Evolutionary conservation across 2,888 invertebrate species (phyloP).

Genomic region (Allygus modestus): DNA sequence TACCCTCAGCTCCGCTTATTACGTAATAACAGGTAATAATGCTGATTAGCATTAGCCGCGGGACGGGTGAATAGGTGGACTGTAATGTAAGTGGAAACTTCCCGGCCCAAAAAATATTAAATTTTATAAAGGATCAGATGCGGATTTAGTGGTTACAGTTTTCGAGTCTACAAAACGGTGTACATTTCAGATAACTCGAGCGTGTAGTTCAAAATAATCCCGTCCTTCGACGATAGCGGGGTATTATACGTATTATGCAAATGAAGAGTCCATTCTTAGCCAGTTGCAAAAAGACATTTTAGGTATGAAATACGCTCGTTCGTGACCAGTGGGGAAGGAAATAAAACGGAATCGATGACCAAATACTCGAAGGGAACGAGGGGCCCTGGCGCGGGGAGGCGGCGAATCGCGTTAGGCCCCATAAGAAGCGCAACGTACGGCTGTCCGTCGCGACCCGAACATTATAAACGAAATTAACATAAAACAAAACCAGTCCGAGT

Average conservation of each 20-base stretch:
- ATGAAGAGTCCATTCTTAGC: not conserved
- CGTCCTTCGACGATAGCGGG: too few relatives aligned
- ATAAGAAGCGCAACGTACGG: slow-evolving; percentile 37
- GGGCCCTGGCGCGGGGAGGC: not conserved
- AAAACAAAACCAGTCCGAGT: slow-evolving; percentile 56
- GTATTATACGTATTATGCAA: not conserved
- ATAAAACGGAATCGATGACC: slow-evolving; percentile 51
- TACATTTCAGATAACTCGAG: too few relatives aligned
- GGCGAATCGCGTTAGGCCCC: slow-evolving; percentile 2
- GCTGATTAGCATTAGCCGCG: too few relatives aligned
- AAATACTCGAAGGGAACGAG: slow-evolving; percentile 28
- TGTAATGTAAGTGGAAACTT: too few relatives aligned
- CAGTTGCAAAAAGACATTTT: not conserved
- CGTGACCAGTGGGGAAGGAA: slow-evolving; percentile 8
- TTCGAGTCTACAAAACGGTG: too few relatives aligned
- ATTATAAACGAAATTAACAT: slow-evolving; percentile 56
- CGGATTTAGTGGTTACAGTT: too few relatives aligned
- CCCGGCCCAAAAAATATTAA: too few relatives aligned
- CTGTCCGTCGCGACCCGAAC: slow-evolving; percentile 35
- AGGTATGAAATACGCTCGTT: slow-evolving; percentile 26
- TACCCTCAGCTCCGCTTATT: too few relatives aligned
- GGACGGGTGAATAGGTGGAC: too few relatives aligned
- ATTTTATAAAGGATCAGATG: too few relatives aligned
- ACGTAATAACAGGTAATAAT: too few relatives aligned
- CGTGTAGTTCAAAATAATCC: too few relatives aligned